Base-by-base conservation (phyloP, 2,888 invertebrate genomes). In the Chrysopilus asiliformis region DNA sequence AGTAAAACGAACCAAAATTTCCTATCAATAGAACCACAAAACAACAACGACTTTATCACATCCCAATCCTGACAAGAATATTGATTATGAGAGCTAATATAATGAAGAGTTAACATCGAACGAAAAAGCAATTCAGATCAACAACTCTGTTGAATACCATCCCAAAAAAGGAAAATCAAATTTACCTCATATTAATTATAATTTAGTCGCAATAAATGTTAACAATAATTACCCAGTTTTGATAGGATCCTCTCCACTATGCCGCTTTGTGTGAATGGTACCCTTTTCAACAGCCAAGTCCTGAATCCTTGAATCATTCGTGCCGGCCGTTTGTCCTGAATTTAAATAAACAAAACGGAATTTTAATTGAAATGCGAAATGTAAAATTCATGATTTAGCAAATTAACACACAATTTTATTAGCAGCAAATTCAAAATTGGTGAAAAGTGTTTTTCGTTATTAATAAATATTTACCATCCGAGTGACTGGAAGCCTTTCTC, bases 241-340 rank as follows among this genome's bases (percentile, higher is more conserved):
- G 8, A 81, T 74, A 1, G 84, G 85, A 63, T 87, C 86, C 55
- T 87, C 87, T 9, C 86, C 86, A 48, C 85, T 85, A 55, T 87
- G 93, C 16, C 95, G 68, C 61, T 95, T 95, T 0, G 94, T 95
- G 63, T 95, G 95, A 46, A 95, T 89, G 2, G 91, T 93, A 32
- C 94, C 95, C 55, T 90, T 89, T 60, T 91, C 87, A 0, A 89
- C 82, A 1, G 79, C 58, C 47, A 64, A 45, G 40, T 64, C 64
- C 38, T 62, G 63, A 20, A 60, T 53, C n/a, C 64, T 55, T 3
- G 63, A 60, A 45, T 64, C 64, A 41, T 63, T 63, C 16, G 60
- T 60, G 0, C 58, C 59, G 19, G 54, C 55, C 4, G 58, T 51
- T 56, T 64, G 64, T 14, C 64, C 63, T 62, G 32, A 16, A 16